A percentile compares a stretch with the other conserved stretches of the same genome.
Conservation (phyloP, 2,888 invertebrate genomes). For the Trachelus iudaicus region DNA sequence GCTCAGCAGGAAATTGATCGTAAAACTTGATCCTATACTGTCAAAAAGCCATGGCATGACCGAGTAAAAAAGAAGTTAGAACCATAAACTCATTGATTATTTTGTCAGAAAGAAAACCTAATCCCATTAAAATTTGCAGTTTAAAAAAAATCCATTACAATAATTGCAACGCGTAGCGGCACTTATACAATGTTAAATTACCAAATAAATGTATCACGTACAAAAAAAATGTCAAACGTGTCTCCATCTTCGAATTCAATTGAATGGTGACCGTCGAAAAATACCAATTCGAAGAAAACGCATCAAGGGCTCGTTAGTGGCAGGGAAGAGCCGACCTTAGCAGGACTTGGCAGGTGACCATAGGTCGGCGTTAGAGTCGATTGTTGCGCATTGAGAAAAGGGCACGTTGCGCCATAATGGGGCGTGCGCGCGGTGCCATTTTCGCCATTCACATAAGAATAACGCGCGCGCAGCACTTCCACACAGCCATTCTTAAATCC, state of each 20-base stretch:
- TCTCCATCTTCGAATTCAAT: neutral
- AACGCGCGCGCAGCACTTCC: neutral
- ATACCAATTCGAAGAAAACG: neutral
- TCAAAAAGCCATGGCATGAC: neutral
- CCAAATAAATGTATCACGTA: neutral
- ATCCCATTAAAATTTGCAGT: neutral
- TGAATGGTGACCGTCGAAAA: neutral
- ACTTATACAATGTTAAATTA: neutral
- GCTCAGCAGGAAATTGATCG: constrained; percentile 40
- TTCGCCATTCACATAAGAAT: constrained; percentile 1
- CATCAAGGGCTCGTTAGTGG: constrained; percentile 8
- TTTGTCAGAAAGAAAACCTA: neutral
- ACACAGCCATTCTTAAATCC: neutral
- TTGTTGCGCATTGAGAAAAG: constrained; percentile 33
- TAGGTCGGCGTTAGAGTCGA: constrained; percentile 28
- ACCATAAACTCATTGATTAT: neutral
- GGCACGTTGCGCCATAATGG: constrained; percentile 41
- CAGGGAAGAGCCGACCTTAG: neutral
- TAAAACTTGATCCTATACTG: constrained; percentile 33
- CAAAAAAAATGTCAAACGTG: neutral
- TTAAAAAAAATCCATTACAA: neutral
- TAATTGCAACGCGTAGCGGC: neutral
- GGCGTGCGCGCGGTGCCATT: constrained; percentile 35
- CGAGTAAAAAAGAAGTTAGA: neutral
- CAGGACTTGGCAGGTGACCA: constrained; percentile 36